A percentile compares a stretch with the other conserved stretches of the same genome.
Evolutionary conservation across 2,888 invertebrate species (phyloP).

Genomic region (Pollenia angustigena): DNA sequence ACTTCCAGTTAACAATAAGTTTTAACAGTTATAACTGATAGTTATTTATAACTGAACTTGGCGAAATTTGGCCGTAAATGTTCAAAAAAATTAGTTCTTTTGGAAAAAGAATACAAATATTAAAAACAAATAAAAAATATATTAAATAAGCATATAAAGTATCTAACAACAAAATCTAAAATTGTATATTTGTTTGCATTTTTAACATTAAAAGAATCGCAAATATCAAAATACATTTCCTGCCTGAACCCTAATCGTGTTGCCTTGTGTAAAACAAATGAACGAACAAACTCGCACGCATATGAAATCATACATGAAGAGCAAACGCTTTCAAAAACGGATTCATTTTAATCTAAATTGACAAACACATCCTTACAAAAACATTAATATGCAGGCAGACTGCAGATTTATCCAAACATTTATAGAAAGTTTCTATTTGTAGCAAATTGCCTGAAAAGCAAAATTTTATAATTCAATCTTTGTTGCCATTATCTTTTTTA

Average conservation of each 20-base stretch:
- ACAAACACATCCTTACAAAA: not conserved
- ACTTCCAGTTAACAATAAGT: no score
- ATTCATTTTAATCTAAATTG: slow-evolving; percentile 47
- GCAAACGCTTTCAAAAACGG: slow-evolving; percentile 3
- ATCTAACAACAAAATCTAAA: no score
- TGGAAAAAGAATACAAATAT: not conserved
- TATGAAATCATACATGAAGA: not conserved
- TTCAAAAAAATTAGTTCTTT: no score
- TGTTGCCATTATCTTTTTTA: slow-evolving; percentile 14
- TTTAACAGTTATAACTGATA: no score
- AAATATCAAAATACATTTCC: slow-evolving; percentile 50
- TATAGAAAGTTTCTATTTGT: not conserved
- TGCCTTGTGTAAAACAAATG: slow-evolving; percentile 12
- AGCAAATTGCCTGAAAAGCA: slow-evolving; percentile 28
- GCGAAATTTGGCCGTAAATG: no score
- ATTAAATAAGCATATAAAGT: no score
- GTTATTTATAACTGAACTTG: no score
- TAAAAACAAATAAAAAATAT: not conserved
- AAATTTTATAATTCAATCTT: slow-evolving; percentile 62
- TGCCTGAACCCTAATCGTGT: slow-evolving; percentile 47
- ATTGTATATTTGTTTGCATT: not conserved
- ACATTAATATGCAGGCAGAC: slow-evolving; percentile 13
- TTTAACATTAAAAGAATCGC: not conserved
- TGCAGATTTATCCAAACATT: not conserved
- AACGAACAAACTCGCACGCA: slow-evolving; percentile 11